Evolutionary conservation across 2,888 invertebrate species (phyloP).

Genomic region (Linyphia triangularis): DNA sequence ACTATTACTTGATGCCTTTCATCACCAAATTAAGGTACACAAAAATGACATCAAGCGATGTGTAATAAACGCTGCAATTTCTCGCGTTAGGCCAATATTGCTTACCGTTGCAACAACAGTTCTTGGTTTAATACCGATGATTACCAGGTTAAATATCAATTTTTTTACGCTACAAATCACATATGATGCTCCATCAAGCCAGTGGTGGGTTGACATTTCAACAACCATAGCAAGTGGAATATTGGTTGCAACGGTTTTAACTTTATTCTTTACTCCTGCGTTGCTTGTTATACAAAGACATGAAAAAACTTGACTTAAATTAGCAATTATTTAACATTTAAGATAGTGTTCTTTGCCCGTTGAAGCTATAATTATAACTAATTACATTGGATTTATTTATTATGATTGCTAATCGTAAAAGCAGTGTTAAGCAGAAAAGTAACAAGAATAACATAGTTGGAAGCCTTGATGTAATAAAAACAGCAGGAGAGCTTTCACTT

Average conservation of each 20-base stretch:
- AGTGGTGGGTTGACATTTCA: not conserved
- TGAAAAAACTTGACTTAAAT: not conserved
- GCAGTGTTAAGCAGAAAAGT: slow-evolving; percentile 6
- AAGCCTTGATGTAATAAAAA: not conserved
- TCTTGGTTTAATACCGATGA: slow-evolving; percentile 3
- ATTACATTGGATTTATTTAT: slow-evolving; percentile 3
- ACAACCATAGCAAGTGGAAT: slow-evolving; percentile 3
- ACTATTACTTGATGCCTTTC: slow-evolving; percentile 3
- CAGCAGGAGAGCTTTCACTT: slow-evolving; percentile 3
- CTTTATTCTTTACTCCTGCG: not conserved
- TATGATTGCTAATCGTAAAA: not conserved
- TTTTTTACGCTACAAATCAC: slow-evolving; percentile 3
- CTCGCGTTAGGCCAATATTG: not conserved
- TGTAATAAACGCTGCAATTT: slow-evolving; percentile 3
- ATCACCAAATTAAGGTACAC: not conserved
- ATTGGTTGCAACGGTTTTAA: not conserved
- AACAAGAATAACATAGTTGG: slow-evolving; percentile 16
- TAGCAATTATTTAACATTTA: not conserved
- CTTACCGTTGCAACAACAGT: not conserved
- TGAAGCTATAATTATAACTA: slow-evolving; percentile 3
- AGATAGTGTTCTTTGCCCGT: not conserved
- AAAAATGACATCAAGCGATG: slow-evolving; percentile 3
- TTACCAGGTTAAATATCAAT: slow-evolving; percentile 3
- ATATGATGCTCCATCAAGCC: slow-evolving; percentile 3
- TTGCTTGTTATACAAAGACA: not conserved